Evolutionary conservation across 1,140 invertebrate species (phyloP).

Genomic region (Camponotus vicinus): DNA sequence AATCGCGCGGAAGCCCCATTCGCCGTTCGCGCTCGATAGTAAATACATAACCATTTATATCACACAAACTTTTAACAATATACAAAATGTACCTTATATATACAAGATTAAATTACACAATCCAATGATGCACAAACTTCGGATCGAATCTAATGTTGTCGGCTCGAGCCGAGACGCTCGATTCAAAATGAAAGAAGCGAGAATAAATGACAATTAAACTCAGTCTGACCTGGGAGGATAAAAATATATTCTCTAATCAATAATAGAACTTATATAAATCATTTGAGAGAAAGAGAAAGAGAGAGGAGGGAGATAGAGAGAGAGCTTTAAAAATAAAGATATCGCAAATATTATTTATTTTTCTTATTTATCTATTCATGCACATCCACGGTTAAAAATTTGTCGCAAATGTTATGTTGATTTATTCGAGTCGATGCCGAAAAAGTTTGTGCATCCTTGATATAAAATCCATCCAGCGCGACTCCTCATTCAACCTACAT

Average conservation of each 20-base stretch:
- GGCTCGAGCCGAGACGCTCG: slow-evolving; percentile 56
- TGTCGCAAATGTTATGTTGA: background rate
- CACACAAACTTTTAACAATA: slow-evolving; percentile 87
- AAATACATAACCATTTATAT: slow-evolving; percentile 86
- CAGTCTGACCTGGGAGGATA: background rate
- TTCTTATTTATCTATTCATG: background rate
- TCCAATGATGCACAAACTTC: slow-evolving; percentile 75
- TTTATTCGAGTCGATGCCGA: slow-evolving; percentile 13
- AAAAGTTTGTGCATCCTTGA: slow-evolving; percentile 60
- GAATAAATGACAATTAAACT: background rate
- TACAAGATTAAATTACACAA: slow-evolving; percentile 86
- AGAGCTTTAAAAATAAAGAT: background rate
- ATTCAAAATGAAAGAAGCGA: slow-evolving; percentile 8
- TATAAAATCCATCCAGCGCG: slow-evolving; percentile 43
- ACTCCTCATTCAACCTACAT: slow-evolving; percentile 33
- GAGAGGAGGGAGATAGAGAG: too few relatives aligned
- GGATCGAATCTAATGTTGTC: slow-evolving; percentile 75
- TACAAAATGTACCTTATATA: slow-evolving; percentile 86
- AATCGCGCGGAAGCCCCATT: slow-evolving; percentile 63
- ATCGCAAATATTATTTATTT: background rate
- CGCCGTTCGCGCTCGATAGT: slow-evolving; percentile 75
- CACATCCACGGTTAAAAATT: background rate
- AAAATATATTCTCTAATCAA: background rate
- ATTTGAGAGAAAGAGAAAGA: too few relatives aligned
- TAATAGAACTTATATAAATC: too few relatives aligned